Evolutionary conservation across 2,113 vertebrate species (phyloP).

Genomic region (Octodon degus): DNA sequence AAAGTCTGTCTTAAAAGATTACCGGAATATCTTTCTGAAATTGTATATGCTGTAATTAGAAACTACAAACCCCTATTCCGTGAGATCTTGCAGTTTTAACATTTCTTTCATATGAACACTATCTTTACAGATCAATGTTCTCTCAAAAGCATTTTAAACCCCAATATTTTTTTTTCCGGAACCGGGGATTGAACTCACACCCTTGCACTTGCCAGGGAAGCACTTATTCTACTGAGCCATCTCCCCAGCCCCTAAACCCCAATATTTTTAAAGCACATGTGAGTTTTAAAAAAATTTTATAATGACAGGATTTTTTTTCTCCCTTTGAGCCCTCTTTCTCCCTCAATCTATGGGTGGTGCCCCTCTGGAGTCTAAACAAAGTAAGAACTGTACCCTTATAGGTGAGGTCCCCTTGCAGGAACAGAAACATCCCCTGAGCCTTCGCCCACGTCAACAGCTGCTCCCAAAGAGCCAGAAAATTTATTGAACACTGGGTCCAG

Average conservation of each 20-base stretch:
- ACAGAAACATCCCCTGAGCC: constrained; percentile 38
- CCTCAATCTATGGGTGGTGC: constrained; percentile 6
- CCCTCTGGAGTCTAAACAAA: constrained; percentile 55
- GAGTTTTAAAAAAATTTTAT: constrained; percentile 50
- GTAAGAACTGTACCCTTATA: constrained; percentile 49
- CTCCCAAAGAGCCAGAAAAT: constrained; percentile 67
- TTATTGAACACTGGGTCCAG: constrained; percentile 42
- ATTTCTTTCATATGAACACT: constrained; percentile 61
- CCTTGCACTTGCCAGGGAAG: too few relatives aligned
- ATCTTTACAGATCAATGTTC: constrained; percentile 31
- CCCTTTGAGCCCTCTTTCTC: not conserved
- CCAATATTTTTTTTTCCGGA: too few relatives aligned
- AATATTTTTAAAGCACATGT: constrained; percentile 32
- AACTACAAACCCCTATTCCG: constrained; percentile 67
- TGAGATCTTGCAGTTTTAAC: constrained; percentile 64
- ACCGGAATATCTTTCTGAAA: constrained; percentile 78
- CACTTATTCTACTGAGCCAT: too few relatives aligned
- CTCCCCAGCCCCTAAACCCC: too few relatives aligned
- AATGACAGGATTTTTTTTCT: not conserved
- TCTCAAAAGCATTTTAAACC: constrained; percentile 52
- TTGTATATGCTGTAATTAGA: constrained; percentile 77
- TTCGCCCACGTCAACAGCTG: constrained; percentile 65
- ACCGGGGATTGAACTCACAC: too few relatives aligned
- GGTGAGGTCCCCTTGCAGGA: constrained; percentile 46
- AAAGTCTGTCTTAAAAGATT: constrained; percentile 77